Percentiles rank a stretch among this genome's conserved stretches.
phyloP scores from a whole-genome alignment of 2,113 vertebrate genomes.

The Syngnathus typhle region DNA sequence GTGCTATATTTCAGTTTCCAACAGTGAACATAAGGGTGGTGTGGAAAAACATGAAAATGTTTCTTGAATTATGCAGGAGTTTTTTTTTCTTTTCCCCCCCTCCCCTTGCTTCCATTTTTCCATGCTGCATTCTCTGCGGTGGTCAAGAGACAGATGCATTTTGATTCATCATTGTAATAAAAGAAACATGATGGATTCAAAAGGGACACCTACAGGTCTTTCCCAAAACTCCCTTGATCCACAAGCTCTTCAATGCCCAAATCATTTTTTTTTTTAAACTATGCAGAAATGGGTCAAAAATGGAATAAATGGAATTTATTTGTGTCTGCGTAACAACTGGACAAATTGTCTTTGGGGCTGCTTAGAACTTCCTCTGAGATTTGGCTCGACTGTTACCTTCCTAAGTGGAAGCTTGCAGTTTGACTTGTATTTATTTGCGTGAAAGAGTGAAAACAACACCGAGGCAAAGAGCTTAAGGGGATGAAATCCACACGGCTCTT shows the following conservation, averaged over 20 bases:
- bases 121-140: not conserved
- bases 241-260: not conserved
- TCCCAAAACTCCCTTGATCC: not conserved
- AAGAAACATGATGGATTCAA: not conserved
- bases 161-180: conserved; percentile 1
- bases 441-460: not conserved
- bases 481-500: conserved; percentile 2
- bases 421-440: not conserved
- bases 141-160: not conserved
- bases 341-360: not conserved
- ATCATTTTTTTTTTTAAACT: too few relatives aligned
- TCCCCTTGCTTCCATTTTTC: not conserved
- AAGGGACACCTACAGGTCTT: not conserved
- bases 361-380: not conserved
- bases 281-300: not conserved
- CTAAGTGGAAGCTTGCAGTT: not conserved
- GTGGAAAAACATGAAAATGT: conserved; percentile 7
- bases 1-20: not conserved
- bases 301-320: not conserved
- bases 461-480: not conserved
- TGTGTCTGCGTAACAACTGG: not conserved
- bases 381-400: not conserved
- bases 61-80: not conserved
- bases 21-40: not conserved
- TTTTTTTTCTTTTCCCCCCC: not conserved